Base-by-base conservation (phyloP, 2,797 vertebrate genomes). In the Melopsittacus undulatus region DNA sequence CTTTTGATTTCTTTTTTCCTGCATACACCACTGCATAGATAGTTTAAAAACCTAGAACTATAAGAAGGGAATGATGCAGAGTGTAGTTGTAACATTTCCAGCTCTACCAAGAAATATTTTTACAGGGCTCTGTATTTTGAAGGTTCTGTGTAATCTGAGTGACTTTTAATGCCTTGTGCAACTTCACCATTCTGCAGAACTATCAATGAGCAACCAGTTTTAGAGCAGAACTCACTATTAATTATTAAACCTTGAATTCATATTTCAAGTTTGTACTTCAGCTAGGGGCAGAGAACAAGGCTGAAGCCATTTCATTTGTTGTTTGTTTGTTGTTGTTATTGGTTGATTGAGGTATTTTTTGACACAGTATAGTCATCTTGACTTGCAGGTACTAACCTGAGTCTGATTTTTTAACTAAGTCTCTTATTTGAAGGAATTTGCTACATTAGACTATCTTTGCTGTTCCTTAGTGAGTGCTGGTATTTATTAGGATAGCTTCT, bases 261-360 rank as follows among this genome's bases (percentile, higher is more conserved):
- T 42, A 14, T 87, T 68, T 81, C 17, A 81, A 45, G 3, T 40
- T 88, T 68, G 19, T 34, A 32, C 6, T 9, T 70, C 22, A 67
- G 4, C 21, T 74, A 66, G 7, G 3, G 26, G 5, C 9, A 45
- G 42, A 73, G 7, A 23, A 36, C 13, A 51, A 9, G 4, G 2
- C 6, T 72, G 49, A 76, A 79, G 73, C 0, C 0, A 38, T 72
- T 75, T 75, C 3, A 1, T 42, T 15, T 11, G 7, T 34, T 40
- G 1, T 7, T 68, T 30, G 14, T 38, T 45, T 54, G 8, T 29
- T 66, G 10, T 7, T 12, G 1, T 13, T 36, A 16, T n/a, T 40
- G 2, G 3, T 15, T 61, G 7, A 3, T 45, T 48, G 4, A 70
- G 4, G 0, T 0, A 13, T 40, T 77, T 78, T 83, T 70, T 67